Percentiles rank a stretch among this genome's conserved stretches.
phyloP scores from a whole-genome alignment of 2,113 vertebrate genomes.

The Ictalurus punctatus region DNA sequence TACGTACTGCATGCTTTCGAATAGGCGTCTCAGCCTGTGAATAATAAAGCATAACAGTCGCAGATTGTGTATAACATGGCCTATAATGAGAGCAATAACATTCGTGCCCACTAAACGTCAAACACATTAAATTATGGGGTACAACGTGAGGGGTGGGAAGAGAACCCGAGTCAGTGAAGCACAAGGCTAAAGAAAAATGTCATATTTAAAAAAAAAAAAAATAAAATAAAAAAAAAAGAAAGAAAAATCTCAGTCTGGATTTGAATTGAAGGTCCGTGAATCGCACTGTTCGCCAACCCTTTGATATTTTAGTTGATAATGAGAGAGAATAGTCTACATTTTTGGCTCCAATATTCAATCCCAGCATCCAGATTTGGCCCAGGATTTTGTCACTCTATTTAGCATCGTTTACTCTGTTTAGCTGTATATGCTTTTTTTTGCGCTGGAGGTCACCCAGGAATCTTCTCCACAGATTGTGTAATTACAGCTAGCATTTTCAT shows the following conservation, averaged over 20 bases:
- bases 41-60: background rate
- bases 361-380: background rate
- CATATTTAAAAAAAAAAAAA: background rate
- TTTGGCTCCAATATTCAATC: constrained; percentile 18
- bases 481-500: constrained; percentile 53
- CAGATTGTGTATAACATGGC: constrained; percentile 11
- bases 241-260: background rate
- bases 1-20: background rate
- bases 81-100: constrained; percentile 29
- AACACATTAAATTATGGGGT: constrained; percentile 33
- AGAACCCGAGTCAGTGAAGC: background rate
- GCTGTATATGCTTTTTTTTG: constrained; percentile 2
- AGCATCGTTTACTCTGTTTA: constrained; percentile 19
- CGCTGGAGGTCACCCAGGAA: constrained; percentile 42
- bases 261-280: background rate
- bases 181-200: background rate
- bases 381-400: constrained; percentile 15
- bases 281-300: background rate
- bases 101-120: constrained; percentile 15
- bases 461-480: constrained; percentile 47
- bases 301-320: constrained; percentile 5
- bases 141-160: background rate
- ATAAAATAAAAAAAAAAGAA: too few species aligned
- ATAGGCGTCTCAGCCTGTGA: background rate
- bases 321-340: background rate